Percentiles rank a stretch among this genome's conserved stretches.
These are phyloP conservation scores for Spea multiplicata DNA, from an alignment of 2,113 vertebrate species.

Conservation along the genomic window DNA sequence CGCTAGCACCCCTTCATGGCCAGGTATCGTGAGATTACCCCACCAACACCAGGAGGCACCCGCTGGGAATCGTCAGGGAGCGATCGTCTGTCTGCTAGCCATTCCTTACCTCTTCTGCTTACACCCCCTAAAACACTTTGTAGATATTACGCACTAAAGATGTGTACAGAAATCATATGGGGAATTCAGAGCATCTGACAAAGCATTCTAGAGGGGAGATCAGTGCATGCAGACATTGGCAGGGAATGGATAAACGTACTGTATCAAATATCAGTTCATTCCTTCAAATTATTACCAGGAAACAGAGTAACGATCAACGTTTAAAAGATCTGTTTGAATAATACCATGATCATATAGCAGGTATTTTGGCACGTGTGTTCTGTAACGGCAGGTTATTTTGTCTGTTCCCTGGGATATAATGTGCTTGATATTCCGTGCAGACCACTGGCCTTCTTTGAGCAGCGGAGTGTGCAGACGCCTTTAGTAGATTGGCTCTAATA, in stretches of 20 bases:
- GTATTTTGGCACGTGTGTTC: conserved; percentile 33
- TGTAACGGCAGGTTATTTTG: conserved; percentile 39
- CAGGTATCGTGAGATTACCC: no score
- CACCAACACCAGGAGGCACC: no score
- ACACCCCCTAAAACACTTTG: no score
- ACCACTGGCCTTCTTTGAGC: conserved; percentile 44
- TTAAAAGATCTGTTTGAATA: conserved; percentile 46
- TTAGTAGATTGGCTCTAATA: conserved; percentile 45
- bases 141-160: no score
- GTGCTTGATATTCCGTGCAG: conserved; percentile 46
- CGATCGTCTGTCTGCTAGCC: no score
- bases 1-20: no score
- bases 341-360: conserved; percentile 28
- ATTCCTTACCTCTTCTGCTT: no score
- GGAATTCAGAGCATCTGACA: conserved; percentile 25
- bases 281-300: conserved; percentile 40
- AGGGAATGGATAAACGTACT: conserved; percentile 37
- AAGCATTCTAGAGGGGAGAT: conserved; percentile 26
- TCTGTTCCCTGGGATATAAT: conserved; percentile 31
- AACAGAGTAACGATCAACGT: conserved; percentile 35
- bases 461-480: conserved; percentile 43
- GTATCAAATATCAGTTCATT: conserved; percentile 31
- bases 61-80: no score
- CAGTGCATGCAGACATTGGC: conserved; percentile 28
- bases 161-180: not conserved